Evolutionary conservation across 2,888 invertebrate genomes (phyloP).

Genomic region (Teleogryllus oceanicus): DNA sequence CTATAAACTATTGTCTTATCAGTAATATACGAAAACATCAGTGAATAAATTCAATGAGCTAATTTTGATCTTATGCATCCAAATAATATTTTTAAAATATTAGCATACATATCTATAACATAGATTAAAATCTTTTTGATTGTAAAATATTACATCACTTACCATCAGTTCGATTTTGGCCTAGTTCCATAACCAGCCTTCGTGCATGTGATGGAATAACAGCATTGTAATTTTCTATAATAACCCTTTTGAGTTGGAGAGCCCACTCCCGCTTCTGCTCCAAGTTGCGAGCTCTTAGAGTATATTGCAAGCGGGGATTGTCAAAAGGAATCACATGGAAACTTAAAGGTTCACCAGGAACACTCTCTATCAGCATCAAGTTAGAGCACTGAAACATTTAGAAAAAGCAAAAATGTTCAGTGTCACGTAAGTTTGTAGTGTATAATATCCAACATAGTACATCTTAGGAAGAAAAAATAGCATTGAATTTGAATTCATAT

Average conservation of each 20-base stretch:
- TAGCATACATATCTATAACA: no score
- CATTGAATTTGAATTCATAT: no score
- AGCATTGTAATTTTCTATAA: conserved; percentile 88
- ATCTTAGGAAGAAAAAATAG: no score
- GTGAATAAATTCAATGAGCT: neutral
- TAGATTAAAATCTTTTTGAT: no score
- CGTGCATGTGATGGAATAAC: conserved; percentile 93
- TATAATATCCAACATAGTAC: no score
- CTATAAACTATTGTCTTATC: no score
- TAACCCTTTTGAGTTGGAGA: conserved; percentile 76
- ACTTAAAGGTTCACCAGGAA: conserved; percentile 88
- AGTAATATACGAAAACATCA: no score
- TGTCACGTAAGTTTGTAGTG: no score
- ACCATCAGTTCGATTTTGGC: conserved; percentile 72
- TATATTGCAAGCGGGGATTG: conserved; percentile 87
- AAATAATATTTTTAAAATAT: no score
- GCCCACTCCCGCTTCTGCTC: conserved; percentile 87
- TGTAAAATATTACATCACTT: conserved; percentile 37
- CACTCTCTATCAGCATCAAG: conserved; percentile 94
- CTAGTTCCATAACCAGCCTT: conserved; percentile 84
- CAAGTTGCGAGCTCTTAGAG: conserved; percentile 72
- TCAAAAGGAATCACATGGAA: conserved; percentile 97
- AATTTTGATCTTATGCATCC: neutral
- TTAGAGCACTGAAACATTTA: conserved; percentile 78
- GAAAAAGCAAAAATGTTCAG: no score